These are phyloP conservation scores for Cepaea nemoralis DNA, from an alignment of 1,140 invertebrate species.

Conservation along the genomic window DNA sequence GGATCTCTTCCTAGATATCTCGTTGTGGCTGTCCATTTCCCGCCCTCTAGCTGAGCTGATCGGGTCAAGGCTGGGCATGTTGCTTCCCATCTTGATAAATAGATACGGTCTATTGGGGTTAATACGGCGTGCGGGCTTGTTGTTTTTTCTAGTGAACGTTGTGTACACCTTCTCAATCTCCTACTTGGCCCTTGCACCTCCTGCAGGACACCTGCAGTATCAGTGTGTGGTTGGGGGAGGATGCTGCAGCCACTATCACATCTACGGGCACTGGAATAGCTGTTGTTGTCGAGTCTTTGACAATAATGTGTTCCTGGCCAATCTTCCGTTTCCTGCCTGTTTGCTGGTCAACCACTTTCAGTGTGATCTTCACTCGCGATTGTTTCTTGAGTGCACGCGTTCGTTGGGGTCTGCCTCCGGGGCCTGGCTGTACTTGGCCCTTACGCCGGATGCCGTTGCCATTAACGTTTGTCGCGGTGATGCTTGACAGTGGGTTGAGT, in stretches of 20 bases:
- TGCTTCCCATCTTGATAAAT: neutral
- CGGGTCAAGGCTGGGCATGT: neutral
- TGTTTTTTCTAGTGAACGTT: neutral
- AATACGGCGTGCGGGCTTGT: neutral
- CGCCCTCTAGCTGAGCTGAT: no score
- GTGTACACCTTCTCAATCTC: neutral
- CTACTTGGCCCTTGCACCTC: neutral
- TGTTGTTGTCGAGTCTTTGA: neutral
- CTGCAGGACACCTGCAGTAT: neutral
- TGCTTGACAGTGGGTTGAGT: no score
- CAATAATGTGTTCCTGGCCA: neutral
- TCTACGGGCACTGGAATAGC: neutral
- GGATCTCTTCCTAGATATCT: no score
- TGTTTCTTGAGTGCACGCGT: neutral
- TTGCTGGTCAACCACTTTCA: conserved; percentile 2
- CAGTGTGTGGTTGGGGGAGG: neutral
- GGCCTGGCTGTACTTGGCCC: neutral
- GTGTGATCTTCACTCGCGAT: neutral
- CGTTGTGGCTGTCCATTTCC: no score
- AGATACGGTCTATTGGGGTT: conserved; percentile 6
- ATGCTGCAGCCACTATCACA: neutral
- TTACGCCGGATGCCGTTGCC: no score
- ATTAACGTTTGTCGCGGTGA: no score
- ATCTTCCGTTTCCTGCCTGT: neutral
- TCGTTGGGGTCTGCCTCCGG: neutral